Percentiles rank a stretch among this genome's conserved stretches.
These are phyloP conservation scores for Yponomeuta evonymella DNA, from an alignment of 2,888 invertebrate species.

Conservation along the genomic window DNA sequence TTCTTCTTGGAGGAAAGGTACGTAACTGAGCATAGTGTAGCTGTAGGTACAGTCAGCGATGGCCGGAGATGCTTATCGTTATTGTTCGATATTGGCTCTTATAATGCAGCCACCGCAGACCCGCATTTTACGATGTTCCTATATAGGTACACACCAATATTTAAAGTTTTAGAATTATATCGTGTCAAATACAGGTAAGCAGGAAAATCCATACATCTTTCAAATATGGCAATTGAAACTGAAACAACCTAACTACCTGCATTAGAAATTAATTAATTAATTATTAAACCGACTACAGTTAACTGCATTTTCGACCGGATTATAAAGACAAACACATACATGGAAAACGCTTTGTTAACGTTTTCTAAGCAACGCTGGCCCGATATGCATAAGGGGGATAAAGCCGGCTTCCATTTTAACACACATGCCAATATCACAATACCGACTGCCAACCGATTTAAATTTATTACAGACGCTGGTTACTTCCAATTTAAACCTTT, in stretches of 20 bases:
- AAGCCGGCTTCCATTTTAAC: constrained; percentile 45
- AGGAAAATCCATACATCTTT: too few relatives aligned
- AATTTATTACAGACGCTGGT: constrained; percentile 77
- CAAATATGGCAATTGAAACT: too few relatives aligned
- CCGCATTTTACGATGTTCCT: too few relatives aligned
- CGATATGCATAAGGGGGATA: constrained; percentile 15
- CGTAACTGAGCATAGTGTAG: too few relatives aligned
- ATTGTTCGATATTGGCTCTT: too few relatives aligned
- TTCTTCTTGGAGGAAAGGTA: background rate
- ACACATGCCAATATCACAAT: constrained; percentile 72
- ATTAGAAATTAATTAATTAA: background rate
- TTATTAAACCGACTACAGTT: too few relatives aligned
- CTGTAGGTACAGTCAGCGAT: too few relatives aligned
- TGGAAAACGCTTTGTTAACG: background rate
- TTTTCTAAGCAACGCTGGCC: constrained; percentile 46
- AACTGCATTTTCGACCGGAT: background rate
- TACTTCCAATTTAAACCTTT: constrained; percentile 77
- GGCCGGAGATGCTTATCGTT: too few relatives aligned
- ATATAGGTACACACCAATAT: too few relatives aligned
- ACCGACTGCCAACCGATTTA: constrained; percentile 73
- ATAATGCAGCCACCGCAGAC: too few relatives aligned
- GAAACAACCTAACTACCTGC: background rate
- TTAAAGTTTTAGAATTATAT: too few relatives aligned
- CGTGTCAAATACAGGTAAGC: too few relatives aligned
- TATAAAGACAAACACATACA: background rate